Base-by-base conservation (phyloP, 2,888 invertebrate genomes). In the Aspidiotus rigidus region DNA sequence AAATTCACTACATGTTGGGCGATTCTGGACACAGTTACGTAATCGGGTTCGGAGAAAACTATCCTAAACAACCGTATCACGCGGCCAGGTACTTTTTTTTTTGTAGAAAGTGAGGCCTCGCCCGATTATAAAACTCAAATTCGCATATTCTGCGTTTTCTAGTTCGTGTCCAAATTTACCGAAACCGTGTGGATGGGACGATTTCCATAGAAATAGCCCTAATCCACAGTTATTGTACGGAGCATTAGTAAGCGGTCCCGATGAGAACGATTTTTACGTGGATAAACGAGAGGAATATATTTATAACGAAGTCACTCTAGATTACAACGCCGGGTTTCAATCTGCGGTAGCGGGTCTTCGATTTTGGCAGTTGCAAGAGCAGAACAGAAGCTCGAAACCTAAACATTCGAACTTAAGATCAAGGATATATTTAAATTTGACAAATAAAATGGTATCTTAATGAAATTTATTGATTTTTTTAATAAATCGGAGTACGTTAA, bases 271-370 rank as follows among this genome's bases (percentile, higher is more conserved):
- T 73, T 74, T 77, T 64, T 84, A 82, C 75, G 77, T 77, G 62
- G 83, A 84, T 74, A 75, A 76, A 40, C 77, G 83, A 61, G 80
- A 81, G 70, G 82, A 83, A 72, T 82, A 79, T 75, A 76, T 81
- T 13, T 81, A 81, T 73, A 83, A 82, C 64, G 83, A 83, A 74
- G 83, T 83, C 0, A 82, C 82, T 10, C 75, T 82, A 16, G 82
- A 83, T 73, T 83, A 80, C 75, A 83, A 83, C 74, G 82, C 81
- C 7, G 83, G 82, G 1, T 83, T 83, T 74, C 82, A 83, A 72
- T 79, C 81, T 11, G 79, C 80, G 1, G 74, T 82, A 1, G 82
- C 82, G 1, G 83, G 80, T 11, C 74, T 83, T 6, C 74, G 79
- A n/a, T 78, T 80, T 59, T 74, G 77, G 39, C 75, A 73, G 40